Evolutionary conservation across 2,113 vertebrate species (phyloP), one percentile per base, ranked within the genome.

Genomic region (Ammospiza caudacuta): DNA sequence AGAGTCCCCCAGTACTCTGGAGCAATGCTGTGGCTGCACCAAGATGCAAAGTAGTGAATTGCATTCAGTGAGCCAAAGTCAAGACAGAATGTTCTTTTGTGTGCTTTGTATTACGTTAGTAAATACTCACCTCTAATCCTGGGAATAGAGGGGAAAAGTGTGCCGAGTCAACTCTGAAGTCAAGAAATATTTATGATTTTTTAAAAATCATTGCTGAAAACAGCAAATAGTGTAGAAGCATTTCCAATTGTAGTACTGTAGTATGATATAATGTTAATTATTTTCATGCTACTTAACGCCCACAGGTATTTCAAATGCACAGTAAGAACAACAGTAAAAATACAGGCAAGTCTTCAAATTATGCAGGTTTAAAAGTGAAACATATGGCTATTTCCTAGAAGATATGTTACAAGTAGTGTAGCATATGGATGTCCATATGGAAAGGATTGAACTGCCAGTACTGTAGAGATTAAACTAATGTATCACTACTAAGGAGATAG

Each of bases 341-440:
- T 79, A 83, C 83, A 88, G 86, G 78, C 80, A 90, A 96, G 78
- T 89, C 54, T 94, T 91, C 83, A 85, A 94, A 78, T 97, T 96
- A 80, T 89, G 84, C 70, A 96, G 75, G 80, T 96, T 96, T 96
- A 87, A 91, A 94, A 96, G 29, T 95, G 76, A 96, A 96, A 78
- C 95, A 97, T 97, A 96, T 92, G 96, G 90, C 82, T 94, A 29
- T 95, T 97, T 97, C 90, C 75, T 90, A 76, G 68, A 96, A 89
- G 84, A 89, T 95, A 77, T 73, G 93, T 97, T 97, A 77, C 87
- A 96, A 80, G 69, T 91, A 94, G 84, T 88, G 79, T 58, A 96
- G 78, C 96, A 96, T 96, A 96, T 96, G 96, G 76, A 12, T 67
- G 94, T 81, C 96, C 97, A 96, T 97, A 97, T 97, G 96, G 94